Evolutionary conservation across 2,113 vertebrate species (phyloP).

Genomic region (Anoplopoma fimbria): DNA sequence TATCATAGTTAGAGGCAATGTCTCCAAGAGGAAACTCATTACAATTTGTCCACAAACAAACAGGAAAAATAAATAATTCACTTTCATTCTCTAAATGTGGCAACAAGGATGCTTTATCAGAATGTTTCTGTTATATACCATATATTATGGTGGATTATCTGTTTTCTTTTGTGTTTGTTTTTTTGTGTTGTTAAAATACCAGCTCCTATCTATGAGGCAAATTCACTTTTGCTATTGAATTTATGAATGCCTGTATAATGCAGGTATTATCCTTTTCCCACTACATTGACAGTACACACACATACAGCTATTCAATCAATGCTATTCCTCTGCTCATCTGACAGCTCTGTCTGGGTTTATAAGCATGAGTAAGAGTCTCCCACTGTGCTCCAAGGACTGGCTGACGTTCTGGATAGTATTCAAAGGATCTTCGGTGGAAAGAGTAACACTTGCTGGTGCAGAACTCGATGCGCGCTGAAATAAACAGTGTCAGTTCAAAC

Average conservation of each 20-base stretch:
- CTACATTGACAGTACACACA: slow-evolving; percentile 24
- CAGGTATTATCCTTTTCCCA: slow-evolving; percentile 35
- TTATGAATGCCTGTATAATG: neutral
- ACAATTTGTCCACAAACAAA: slow-evolving; percentile 28
- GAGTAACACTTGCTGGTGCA: slow-evolving; percentile 15
- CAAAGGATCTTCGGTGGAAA: slow-evolving; percentile 35
- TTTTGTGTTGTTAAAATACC: neutral
- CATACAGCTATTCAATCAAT: slow-evolving; percentile 48
- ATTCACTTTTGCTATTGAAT: slow-evolving; percentile 24
- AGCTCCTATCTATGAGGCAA: slow-evolving; percentile 13
- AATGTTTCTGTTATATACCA: neutral
- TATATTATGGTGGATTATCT: slow-evolving; percentile 15
- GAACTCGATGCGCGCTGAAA: slow-evolving; percentile 27
- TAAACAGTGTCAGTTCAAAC: slow-evolving; percentile 45
- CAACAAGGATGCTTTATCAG: slow-evolving; percentile 28
- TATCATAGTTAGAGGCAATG: slow-evolving; percentile 48
- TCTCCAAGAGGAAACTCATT: slow-evolving; percentile 44
- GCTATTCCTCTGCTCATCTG: slow-evolving; percentile 42
- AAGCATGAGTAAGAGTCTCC: slow-evolving; percentile 51
- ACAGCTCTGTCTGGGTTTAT: slow-evolving; percentile 54
- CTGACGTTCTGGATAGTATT: slow-evolving; percentile 40
- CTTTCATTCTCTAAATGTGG: slow-evolving; percentile 1
- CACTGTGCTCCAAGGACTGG: slow-evolving; percentile 37
- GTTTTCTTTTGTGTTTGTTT: neutral
- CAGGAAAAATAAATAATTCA: slow-evolving; percentile 22